These are phyloP conservation scores for Cydia amplana DNA, from an alignment of 1,140 invertebrate species.

Conservation along the genomic window DNA sequence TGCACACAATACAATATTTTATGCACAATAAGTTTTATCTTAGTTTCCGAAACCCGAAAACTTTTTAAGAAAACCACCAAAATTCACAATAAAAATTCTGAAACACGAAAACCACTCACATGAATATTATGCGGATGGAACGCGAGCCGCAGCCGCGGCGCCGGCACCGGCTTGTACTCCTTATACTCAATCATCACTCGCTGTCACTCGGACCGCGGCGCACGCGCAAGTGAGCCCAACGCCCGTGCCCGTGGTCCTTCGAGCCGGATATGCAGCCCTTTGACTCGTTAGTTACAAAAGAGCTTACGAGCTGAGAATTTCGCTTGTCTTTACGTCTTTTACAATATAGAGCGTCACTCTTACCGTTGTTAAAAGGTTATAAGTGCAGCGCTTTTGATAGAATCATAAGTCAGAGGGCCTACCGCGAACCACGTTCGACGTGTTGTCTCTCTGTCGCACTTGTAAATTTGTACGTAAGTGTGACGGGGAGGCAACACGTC, in stretches of 20 bases:
- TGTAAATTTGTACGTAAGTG: no score
- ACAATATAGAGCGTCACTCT: not conserved
- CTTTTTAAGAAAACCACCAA: not conserved
- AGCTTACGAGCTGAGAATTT: not conserved
- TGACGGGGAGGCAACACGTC: no score
- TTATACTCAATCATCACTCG: not conserved
- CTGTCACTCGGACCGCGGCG: slow-evolving; percentile 11
- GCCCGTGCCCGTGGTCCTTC: not conserved
- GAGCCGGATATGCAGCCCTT: not conserved
- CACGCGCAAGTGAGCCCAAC: slow-evolving; percentile 8
- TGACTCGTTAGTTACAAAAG: not conserved
- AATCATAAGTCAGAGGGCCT: not conserved
- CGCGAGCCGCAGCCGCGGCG: slow-evolving; percentile 63
- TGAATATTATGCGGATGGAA: slow-evolving; percentile 72
- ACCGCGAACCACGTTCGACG: no score
- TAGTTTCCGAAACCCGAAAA: no score
- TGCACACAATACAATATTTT: no score
- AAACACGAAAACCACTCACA: slow-evolving; percentile 49
- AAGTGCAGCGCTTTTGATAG: not conserved
- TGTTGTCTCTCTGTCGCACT: no score
- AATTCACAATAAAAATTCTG: not conserved
- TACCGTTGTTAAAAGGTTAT: not conserved
- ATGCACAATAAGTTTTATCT: no score
- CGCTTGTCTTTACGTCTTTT: not conserved
- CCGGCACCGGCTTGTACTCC: slow-evolving; percentile 50